Evolutionary conservation across 2,888 invertebrate species (phyloP), one percentile per base, ranked within the genome.

Genomic region (Leptothorax acervorum): DNA sequence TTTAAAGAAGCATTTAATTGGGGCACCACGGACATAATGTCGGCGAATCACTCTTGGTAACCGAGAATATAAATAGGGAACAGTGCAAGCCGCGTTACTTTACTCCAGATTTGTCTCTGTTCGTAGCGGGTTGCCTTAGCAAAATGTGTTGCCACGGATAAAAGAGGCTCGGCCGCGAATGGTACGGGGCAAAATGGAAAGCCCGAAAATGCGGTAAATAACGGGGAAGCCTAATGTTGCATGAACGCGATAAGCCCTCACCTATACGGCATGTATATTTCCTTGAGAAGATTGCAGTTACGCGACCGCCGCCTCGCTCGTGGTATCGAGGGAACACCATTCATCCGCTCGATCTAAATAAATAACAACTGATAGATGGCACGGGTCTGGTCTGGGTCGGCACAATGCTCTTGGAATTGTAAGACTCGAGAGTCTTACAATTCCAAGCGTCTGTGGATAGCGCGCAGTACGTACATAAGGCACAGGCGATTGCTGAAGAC

Each of bases 171-270:
- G 68, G 85, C 86, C 65, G 71, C 66, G 65, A 63, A 76, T 63
- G 86, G 82, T 68, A 87, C 66, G 82, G 74, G 71, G 86, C 71
- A 82, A 78, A 87, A 86, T 63, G 81, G 83, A 84, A 87, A 84
- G 78, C 42, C 68, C 82, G 86, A 87, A 88, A 89, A 89, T 86
- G 88, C 90, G 90, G 93, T 94, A 93, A 94, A 94, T 94, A 94
- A 93, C 92, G 92, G 88, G 87, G 88, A 92, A 92, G 93, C 92
- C 92, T 94, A 94, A 94, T 94, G 94, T 94, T 94, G 94, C 94
- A 94, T 94, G 94, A 94, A 94, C 92, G 93, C 93, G 94, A 94
- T 94, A 94, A 94, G 94, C 93, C 89, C 91, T 91, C 92, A 92
- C 91, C 92, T 93, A 92, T 93, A 92, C 88, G 88, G 78, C 88